These are phyloP conservation scores for Hydropsyche betteni DNA, from an alignment of 2,888 invertebrate species.

Conservation along the genomic window DNA sequence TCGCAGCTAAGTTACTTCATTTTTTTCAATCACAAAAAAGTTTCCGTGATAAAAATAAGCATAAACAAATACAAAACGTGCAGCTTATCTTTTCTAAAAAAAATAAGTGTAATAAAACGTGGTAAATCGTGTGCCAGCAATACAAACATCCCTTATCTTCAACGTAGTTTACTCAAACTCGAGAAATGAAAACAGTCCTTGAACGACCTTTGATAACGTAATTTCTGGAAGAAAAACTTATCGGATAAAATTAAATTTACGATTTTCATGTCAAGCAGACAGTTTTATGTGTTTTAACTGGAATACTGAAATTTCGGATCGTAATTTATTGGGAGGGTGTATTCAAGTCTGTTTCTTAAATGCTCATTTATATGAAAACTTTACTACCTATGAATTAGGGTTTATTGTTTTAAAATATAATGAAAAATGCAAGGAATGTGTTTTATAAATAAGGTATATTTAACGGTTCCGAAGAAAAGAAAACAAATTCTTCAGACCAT, in stretches of 20 bases:
- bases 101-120: constrained; percentile 16
- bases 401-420: not conserved
- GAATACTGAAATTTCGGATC: constrained; percentile 1
- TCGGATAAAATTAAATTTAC: constrained; percentile 42
- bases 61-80: constrained; percentile 1
- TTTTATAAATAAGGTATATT: not conserved
- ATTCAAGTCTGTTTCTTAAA: not conserved
- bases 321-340: not conserved
- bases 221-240: constrained; percentile 36
- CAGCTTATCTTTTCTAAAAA: not conserved
- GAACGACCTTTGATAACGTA: constrained; percentile 47
- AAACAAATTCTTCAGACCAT: not conserved
- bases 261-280: constrained; percentile 35
- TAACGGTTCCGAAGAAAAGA: not conserved
- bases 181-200: constrained; percentile 41
- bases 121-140: constrained; percentile 13
- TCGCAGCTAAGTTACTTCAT: no score
- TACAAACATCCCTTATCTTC: constrained; percentile 22
- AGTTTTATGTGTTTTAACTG: constrained; percentile 33
- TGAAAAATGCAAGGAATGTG: constrained; percentile 14
- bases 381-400: not conserved
- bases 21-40: no score
- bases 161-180: not conserved
- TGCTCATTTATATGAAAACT: not conserved
- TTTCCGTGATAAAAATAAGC: not conserved